Conservation (phyloP, 2,113 vertebrate species). For the Sinocyclocheilus rhinocerous region DNA sequence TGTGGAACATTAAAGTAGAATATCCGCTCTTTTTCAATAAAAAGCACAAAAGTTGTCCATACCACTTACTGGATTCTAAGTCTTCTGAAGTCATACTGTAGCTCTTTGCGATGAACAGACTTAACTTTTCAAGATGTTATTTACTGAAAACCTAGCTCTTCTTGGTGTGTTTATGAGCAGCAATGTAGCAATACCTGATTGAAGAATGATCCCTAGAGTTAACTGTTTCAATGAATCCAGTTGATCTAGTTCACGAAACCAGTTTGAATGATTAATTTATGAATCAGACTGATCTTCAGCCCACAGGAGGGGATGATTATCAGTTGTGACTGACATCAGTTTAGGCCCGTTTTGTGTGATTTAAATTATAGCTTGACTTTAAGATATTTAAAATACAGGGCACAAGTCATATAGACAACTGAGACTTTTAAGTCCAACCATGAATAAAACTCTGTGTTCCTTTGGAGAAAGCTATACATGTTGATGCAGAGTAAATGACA, state of each 20-base stretch:
- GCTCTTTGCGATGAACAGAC: not conserved
- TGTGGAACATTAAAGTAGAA: not conserved
- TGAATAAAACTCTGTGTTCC: not conserved
- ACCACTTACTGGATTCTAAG: not conserved
- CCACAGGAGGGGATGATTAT: not conserved
- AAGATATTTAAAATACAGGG: not conserved
- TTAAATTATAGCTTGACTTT: not conserved
- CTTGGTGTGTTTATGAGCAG: not conserved
- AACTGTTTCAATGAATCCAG: not conserved
- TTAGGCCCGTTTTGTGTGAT: not conserved
- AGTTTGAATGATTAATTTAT: not conserved
- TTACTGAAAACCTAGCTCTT: not conserved
- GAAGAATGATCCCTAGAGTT: not conserved
- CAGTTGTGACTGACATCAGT: not conserved
- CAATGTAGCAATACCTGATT: not conserved
- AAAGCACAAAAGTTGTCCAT: not conserved
- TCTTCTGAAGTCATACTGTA: not conserved
- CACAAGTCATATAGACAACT: not conserved
- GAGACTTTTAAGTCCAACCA: not conserved
- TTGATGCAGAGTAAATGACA: not conserved
- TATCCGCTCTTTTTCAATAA: not conserved
- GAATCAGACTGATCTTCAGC: not conserved
- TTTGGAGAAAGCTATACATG: not conserved
- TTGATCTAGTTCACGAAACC: not conserved
- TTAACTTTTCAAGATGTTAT: not conserved